Evolutionary conservation across 2,888 invertebrate species (phyloP), one percentile per base, ranked within the genome.

Genomic region (Cecidostiba fungosa): DNA sequence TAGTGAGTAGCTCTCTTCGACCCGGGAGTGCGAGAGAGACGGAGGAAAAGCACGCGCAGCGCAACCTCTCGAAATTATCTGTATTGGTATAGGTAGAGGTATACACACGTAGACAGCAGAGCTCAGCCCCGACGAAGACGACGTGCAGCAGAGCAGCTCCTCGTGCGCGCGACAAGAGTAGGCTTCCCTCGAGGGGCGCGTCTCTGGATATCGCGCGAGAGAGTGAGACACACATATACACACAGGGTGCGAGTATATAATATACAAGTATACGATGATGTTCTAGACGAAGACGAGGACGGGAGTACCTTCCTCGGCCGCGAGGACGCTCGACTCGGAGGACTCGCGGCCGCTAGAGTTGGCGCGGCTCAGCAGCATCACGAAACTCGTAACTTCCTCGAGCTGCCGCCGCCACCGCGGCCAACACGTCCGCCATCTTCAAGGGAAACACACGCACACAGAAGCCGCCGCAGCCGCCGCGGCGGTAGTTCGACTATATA

Each of bases 341-440:
- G n/a, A 70, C n/a, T 23, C 70, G 70, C 70, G 70, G 70, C 36
- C 70, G 19, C 70, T 70, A 36, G 32, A 70, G 36, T n/a, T 6
- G 70, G 29, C 32, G 69, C 69, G 36, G 70, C 39, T 36, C 19
- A 59, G 80, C 79, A 26, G 59, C 59, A 73, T 62, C 32, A 59
- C 59, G 73, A 32, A 36, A 70, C 59, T n/a, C 78, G 47, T 78
- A 79, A 74, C 54, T 85, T 77, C 80, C 84, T 74, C 80, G 85
- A 81, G 85, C 79, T 29, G 70, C 70, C 74, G 86, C 86, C 77
- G 84, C 83, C 84, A 76, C 79, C 80, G 83, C 85, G 54, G 77
- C 81, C 82, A 82, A 76, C 82, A 79, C 86, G 78, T 84, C 86
- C 87, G 87, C 87, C 87, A 87, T 87, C 87, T 87, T 87, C 85